Evolutionary conservation across 2,113 vertebrate genomes (phyloP).

Genomic region (human): DNA sequence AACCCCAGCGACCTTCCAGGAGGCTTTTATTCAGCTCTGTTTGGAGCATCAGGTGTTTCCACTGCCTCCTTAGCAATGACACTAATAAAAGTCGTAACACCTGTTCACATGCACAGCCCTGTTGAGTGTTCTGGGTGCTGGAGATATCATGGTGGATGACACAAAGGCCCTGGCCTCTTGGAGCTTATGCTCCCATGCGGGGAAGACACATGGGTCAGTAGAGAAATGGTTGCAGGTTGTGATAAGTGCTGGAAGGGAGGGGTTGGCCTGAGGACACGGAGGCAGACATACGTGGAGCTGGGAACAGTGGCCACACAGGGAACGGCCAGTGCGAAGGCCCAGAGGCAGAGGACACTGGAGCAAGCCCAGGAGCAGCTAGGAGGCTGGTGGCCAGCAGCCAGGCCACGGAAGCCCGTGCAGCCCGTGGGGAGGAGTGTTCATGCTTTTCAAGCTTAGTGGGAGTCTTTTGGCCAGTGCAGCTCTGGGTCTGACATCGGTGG

Average conservation of each 20-base stretch:
- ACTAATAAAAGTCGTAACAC: fast-evolving
- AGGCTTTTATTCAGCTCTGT: neutral
- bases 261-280: fast-evolving
- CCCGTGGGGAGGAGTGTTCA: no score
- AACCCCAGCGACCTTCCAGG: neutral
- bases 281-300: neutral
- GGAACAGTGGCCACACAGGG: neutral
- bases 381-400: neutral
- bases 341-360: neutral
- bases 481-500: neutral
- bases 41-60: fast-evolving
- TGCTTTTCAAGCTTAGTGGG: neutral
- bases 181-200: fast-evolving
- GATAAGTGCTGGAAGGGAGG: neutral
- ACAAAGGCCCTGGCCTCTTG: no score
- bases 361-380: neutral
- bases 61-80: fast-evolving
- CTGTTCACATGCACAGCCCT: fast-evolving
- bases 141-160: fast-evolving
- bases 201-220: fast-evolving
- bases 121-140: fast-evolving
- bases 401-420: neutral
- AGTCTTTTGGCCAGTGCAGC: neutral
- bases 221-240: fast-evolving
- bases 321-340: neutral